phyloP scores from a whole-genome alignment of 2,113 vertebrate genomes.

The zebrafish (Danio rerio) region GRCz12tu NC_133183.1:56519501-56520000 shows the following conservation, averaged over 20 bases:
- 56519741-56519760: constrained; percentile 93
- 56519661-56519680: background rate
- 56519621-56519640: background rate
- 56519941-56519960: background rate
- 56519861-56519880: constrained; percentile 92
- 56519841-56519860: constrained; percentile 95
- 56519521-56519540: background rate
- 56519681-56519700: background rate
- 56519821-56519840: constrained; percentile 96
- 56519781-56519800: constrained; percentile 78
- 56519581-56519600: background rate
- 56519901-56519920: constrained; percentile 19
- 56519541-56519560: background rate
- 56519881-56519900: constrained; percentile 80
- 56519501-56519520: constrained; percentile 4
- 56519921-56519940: background rate
- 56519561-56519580: background rate
- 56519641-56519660: background rate
- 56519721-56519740: constrained; percentile 84
- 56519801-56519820: constrained; percentile 84
- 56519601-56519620: background rate
- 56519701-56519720: constrained; percentile 88
- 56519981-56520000: background rate
- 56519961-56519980: background rate
- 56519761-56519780: constrained; percentile 91